These are phyloP conservation scores for Heliconius cydno DNA, from an alignment of 2,888 invertebrate genomes.

Conservation along the genomic window DNA sequence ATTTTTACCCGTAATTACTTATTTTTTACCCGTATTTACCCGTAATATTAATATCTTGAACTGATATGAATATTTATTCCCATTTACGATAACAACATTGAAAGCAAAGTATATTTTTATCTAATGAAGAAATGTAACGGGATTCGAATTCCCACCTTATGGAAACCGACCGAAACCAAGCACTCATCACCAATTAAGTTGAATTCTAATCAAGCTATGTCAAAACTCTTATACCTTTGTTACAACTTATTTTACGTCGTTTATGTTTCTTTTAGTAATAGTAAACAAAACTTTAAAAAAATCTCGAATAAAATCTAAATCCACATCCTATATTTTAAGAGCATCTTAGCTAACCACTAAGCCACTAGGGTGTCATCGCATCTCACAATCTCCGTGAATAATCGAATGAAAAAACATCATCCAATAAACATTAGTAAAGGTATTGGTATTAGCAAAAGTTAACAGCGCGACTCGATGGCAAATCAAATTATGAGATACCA, in stretches of 20 bases:
- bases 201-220: too few species aligned
- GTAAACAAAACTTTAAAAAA: too few species aligned
- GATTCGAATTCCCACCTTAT: too few species aligned
- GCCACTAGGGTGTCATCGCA: not conserved
- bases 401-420: not conserved
- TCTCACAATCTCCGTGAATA: not conserved
- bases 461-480: not conserved
- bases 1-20: not conserved
- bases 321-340: not conserved
- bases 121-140: too few species aligned
- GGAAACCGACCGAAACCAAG: too few species aligned
- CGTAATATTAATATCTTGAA: not conserved
- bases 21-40: too few species aligned
- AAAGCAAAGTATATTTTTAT: too few species aligned
- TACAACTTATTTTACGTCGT: too few species aligned
- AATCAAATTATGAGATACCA: conserved; percentile 23
- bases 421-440: not conserved
- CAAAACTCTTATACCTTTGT: too few species aligned
- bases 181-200: too few species aligned
- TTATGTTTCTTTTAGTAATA: too few species aligned
- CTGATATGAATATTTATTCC: not conserved
- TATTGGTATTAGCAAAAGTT: not conserved
- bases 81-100: too few species aligned
- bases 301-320: not conserved
- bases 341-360: not conserved